Evolutionary conservation across 2,113 vertebrate species (phyloP), one percentile per base, ranked within the genome.

Genomic region (Rhodinocichla rosea): DNA sequence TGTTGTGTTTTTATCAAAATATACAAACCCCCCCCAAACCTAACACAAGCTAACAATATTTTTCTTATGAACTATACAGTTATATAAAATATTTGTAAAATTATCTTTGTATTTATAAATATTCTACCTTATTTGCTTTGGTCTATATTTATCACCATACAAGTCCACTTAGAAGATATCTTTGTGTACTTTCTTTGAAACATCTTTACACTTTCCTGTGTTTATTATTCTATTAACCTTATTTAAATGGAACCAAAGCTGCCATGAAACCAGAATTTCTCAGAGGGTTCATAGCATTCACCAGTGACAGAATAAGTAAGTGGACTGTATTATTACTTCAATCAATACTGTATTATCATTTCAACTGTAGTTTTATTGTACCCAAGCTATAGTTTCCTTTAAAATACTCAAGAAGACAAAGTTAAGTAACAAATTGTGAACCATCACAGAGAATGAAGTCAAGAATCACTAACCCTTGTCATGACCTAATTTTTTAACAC

Each of bases 51-150:
- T 98, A 97, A 97, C 97, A 97, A 96, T 97, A 97, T 95, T 98
- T 95, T 92, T 92, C 92, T 96, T 97, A 98, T 67, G 97, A 97
- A 98, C 96, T 97, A 97, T 97, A 98, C 97, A 98, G 88, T 98
- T 97, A 98, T 98, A 98, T 92, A 98, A 98, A 98, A 98, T 98
- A 98, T 97, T 78, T 98, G 97, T 94, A 98, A 98, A 98, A 98
- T 98, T 98, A 98, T 97, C 92, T 97, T 98, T 98, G 95, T 97
- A 97, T 97, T 97, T 98, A 98, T 98, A 98, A 98, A 98, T 98
- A 98, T 97, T 98, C 97, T 97, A 97, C 97, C 97, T 97, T 98
- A 97, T 98, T 98, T 97, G 97, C 98, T 98, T 98, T 98, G 98
- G 98, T 98, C 98, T 98, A 95, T 95, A 98, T 97, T 98, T 92